Percentiles rank a stretch among this genome's conserved stretches.
Evolutionary conservation across 2,888 invertebrate genomes (phyloP).

Genomic region (Chalcosyrphus nemorum): DNA sequence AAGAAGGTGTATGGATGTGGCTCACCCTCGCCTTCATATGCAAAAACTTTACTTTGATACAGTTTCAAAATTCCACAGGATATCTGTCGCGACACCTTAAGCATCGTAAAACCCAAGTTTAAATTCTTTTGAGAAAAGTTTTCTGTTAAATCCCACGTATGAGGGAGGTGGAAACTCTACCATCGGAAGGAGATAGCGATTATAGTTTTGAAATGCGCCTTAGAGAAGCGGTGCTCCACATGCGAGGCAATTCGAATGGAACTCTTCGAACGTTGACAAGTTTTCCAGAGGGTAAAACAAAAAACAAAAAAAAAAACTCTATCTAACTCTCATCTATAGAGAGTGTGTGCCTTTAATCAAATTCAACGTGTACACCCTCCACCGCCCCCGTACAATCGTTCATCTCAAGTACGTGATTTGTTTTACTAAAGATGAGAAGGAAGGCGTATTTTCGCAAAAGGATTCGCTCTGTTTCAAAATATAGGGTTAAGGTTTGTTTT

Average conservation of each 20-base stretch:
- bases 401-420: constrained; percentile 68
- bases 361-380: constrained; percentile 60
- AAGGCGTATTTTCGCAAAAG: constrained; percentile 3
- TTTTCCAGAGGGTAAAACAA: constrained; percentile 28
- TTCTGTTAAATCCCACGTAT: constrained; percentile 36
- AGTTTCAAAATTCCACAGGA: constrained; percentile 56
- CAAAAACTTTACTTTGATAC: constrained; percentile 64
- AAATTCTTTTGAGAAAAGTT: constrained; percentile 63
- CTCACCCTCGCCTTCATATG: background rate
- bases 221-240: constrained; percentile 10
- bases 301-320: constrained; percentile 42
- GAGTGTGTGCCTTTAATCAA: constrained; percentile 65
- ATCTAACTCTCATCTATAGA: constrained; percentile 55
- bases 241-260: constrained; percentile 29
- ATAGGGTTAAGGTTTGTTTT: constrained; percentile 2
- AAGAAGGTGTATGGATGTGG: no score
- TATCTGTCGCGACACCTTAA: constrained; percentile 65
- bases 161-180: background rate
- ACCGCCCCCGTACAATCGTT: constrained; percentile 61
- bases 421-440: constrained; percentile 46
- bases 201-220: constrained; percentile 62
- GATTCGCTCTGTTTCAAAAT: constrained; percentile 22
- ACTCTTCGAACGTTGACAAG: constrained; percentile 62
- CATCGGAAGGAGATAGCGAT: constrained; percentile 58
- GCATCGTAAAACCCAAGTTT: constrained; percentile 54